Conservation (phyloP, 2,113 vertebrate species). For the Malurus alboscapulatus region DNA sequence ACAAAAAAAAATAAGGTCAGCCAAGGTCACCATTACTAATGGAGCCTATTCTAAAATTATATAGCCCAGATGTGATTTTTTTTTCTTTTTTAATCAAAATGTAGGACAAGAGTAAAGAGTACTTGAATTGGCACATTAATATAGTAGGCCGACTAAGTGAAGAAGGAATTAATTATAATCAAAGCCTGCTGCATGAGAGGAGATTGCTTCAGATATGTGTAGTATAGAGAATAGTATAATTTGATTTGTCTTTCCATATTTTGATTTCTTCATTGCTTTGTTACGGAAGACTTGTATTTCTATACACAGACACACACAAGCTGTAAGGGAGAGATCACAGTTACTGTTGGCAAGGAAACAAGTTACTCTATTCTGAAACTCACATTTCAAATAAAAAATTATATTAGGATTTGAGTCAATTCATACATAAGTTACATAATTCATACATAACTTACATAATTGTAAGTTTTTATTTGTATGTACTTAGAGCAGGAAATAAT, state of each 20-base stretch:
- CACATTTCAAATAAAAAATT: background rate
- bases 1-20: constrained; percentile 40
- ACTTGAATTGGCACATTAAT: constrained; percentile 54
- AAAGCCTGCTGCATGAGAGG: background rate
- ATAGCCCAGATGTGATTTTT: constrained; percentile 20
- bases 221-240: background rate
- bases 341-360: background rate
- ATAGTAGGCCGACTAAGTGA: background rate
- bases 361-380: background rate
- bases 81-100: constrained; percentile 49
- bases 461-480: background rate
- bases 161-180: constrained; percentile 19
- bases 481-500: background rate
- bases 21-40: constrained; percentile 12
- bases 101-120: constrained; percentile 54
- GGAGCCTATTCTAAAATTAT: constrained; percentile 51
- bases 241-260: background rate
- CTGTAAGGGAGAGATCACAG: background rate
- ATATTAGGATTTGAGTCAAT: background rate
- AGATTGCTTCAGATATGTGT: background rate
- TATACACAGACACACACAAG: background rate
- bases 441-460: background rate
- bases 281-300: background rate
- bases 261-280: background rate
- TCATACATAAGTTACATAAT: background rate